phyloP scores from a whole-genome alignment of 1,140 invertebrate species.

The Hylyphantes graminicola region DNA sequence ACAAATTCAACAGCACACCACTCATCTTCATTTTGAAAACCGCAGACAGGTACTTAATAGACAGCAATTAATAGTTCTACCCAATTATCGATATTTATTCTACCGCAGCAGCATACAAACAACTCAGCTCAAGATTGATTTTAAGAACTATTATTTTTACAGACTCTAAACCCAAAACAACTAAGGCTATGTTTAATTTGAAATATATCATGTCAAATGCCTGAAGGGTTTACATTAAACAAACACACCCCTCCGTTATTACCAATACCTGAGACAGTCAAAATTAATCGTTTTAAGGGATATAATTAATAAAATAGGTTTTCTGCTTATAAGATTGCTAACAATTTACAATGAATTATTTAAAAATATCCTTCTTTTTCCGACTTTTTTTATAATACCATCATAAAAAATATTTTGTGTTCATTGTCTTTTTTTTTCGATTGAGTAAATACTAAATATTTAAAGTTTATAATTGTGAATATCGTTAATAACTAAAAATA shows the following conservation, averaged over 20 bases:
- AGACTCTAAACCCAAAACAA: not conserved
- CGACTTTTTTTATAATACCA: no score
- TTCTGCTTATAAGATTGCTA: not conserved
- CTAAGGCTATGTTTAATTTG: conserved; percentile 17
- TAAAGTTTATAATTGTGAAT: no score
- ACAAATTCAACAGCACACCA: not conserved
- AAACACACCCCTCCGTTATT: no score
- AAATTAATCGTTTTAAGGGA: conserved; percentile 20
- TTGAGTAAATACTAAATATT: no score
- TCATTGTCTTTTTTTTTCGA: no score
- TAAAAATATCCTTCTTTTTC: no score
- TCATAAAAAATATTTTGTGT: no score
- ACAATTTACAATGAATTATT: no score
- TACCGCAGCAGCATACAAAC: conserved; percentile 1
- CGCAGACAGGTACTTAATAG: conserved; percentile 23
- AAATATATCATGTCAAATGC: conserved; percentile 13
- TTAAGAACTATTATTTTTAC: not conserved
- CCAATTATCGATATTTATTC: conserved; percentile 9
- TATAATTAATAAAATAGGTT: conserved; percentile 29
- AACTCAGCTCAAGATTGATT: no score
- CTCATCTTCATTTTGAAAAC: not conserved
- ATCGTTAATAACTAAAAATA: no score
- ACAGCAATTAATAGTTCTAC: conserved; percentile 11
- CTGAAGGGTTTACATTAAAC: not conserved
- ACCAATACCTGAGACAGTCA: conserved; percentile 11